Evolutionary conservation across 2,113 vertebrate genomes (phyloP).

Genomic region (Ciconia stormi): DNA sequence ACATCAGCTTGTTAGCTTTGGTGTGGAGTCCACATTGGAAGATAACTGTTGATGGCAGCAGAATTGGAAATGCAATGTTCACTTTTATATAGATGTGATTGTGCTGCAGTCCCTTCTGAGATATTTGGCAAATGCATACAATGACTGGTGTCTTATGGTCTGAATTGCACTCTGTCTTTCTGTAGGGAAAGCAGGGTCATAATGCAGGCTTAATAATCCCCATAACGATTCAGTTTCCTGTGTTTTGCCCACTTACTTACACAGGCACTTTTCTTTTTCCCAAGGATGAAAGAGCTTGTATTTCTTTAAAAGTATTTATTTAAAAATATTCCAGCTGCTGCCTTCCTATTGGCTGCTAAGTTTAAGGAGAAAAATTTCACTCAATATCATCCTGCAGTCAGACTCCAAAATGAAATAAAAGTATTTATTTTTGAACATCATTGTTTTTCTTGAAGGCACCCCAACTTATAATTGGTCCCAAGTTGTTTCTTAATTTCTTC

Average conservation of each 20-base stretch:
- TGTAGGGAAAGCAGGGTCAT: neutral
- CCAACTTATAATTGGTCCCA: constrained; percentile 5
- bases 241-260: neutral
- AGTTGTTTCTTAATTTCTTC: constrained; percentile 37
- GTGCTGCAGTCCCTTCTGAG: neutral
- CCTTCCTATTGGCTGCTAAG: neutral
- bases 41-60: neutral
- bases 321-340: neutral
- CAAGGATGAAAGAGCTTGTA: neutral
- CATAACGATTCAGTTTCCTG: neutral
- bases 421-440: neutral
- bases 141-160: neutral
- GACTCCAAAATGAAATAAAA: neutral
- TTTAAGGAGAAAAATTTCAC: neutral
- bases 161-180: neutral
- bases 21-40: neutral
- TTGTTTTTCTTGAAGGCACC: constrained; percentile 41
- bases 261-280: neutral
- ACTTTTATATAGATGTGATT: neutral
- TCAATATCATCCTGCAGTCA: neutral
- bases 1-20: neutral
- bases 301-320: neutral
- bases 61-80: neutral
- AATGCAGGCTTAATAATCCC: neutral
- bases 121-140: neutral